Base-by-base conservation (phyloP, 2,888 invertebrate genomes). In the Tinea semifulvella region DNA sequence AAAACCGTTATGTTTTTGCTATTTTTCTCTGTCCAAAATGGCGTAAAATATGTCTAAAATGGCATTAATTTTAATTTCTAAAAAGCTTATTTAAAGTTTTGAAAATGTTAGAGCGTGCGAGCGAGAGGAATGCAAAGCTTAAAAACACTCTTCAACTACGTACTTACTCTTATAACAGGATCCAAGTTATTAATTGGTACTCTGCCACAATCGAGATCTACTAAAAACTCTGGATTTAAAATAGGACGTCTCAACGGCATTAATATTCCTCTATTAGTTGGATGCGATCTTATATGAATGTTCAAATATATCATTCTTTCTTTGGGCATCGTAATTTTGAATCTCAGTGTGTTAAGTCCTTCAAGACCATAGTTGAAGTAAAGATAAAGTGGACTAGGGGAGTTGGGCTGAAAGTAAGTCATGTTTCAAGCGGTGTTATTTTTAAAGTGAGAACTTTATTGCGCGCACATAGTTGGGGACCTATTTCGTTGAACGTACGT, bases 161-260 rank as follows among this genome's bases (percentile, higher is more conserved):
- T n/a, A 45, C 65, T 58, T 53, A 79, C 81, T 56, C 80, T 61
- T 51, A 79, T 72, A 19, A 79, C 77, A 2, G 77, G 73, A 60
- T 80, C 77, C 49, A 80, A 61, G 53, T 80, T 80, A 52, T 80
- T 80, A 10, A 80, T 79, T 22, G 77, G 75, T 14, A 79, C 79
- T 57, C 59, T 65, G 26, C 81, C 80, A 55, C 80, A 79, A 46
- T 79, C 67, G 49, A 79, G 48, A 16, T 67, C 60, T 2, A 73
- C 63, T 16, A 79, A 55, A 53, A 67, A 72, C 1, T 68, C 61
- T 0, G 54, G 47, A 3, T 50, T 42, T 1, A 52, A 53, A 1
- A 62, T 45, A 10, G 58, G 58, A 10, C 74, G 63, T 20, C 72
- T 59, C 31, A 79, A 52, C n/a, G 80, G 65, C 5, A 62, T 61